These are phyloP conservation scores for Geopemphigus sp. DNA, from an alignment of 1,140 invertebrate genomes.

Conservation along the genomic window DNA sequence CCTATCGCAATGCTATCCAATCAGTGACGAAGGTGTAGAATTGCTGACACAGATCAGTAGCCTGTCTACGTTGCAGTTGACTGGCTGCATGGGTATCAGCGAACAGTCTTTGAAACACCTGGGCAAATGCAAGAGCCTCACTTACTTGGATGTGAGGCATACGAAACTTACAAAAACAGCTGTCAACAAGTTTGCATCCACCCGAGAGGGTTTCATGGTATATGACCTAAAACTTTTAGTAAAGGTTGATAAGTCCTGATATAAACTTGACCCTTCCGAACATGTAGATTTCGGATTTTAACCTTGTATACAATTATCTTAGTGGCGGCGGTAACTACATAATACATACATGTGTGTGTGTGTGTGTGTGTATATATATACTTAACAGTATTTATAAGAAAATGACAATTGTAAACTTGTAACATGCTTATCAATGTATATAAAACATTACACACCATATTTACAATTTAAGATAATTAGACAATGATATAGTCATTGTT, in stretches of 20 bases:
- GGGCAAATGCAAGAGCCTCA: conserved; percentile 17
- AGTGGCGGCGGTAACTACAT: neutral
- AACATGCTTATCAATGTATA: neutral
- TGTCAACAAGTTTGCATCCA: conserved; percentile 26
- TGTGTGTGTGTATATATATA: neutral
- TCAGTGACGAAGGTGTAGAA: conserved; percentile 17
- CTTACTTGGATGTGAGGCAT: conserved; percentile 12
- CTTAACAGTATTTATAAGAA: neutral
- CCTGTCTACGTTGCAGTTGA: conserved; percentile 22
- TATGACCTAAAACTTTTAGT: neutral
- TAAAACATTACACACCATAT: neutral
- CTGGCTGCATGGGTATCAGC: conserved; percentile 28
- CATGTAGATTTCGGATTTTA: conserved; percentile 41
- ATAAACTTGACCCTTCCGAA: conserved; percentile 25
- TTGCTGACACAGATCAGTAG: neutral
- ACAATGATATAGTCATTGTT: no score
- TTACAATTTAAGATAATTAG: no score
- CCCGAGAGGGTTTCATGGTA: neutral
- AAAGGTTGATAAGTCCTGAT: conserved; percentile 40
- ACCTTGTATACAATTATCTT: neutral
- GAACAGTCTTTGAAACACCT: conserved; percentile 11
- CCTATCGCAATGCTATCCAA: conserved; percentile 23
- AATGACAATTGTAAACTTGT: neutral
- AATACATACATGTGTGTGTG: neutral
- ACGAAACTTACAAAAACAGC: conserved; percentile 6